Evolutionary conservation across 2,113 vertebrate species (phyloP), one percentile per base, ranked within the genome.

Genomic region (Sinocyclocheilus anophthalmus): DNA sequence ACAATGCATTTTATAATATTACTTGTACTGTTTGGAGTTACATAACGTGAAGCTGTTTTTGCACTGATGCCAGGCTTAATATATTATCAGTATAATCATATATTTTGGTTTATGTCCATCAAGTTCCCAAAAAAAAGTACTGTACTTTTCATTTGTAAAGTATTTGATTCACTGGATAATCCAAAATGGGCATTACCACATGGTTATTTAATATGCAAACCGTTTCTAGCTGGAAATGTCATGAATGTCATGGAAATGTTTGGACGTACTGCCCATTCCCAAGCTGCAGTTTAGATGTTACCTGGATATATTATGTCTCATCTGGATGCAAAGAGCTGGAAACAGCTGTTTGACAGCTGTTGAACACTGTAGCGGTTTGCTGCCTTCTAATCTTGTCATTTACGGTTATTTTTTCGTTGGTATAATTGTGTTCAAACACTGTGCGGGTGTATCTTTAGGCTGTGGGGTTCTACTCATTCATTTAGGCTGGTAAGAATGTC

Each of bases 301-400:
- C 67, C 67, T 70, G 67, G 3, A 70, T 70, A 33, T 37, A 69
- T 8, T 9, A 3, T 69, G 14, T 37, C 26, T 26, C 53, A 37
- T 37, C 30, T 33, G 65, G 9, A 69, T 3, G 14, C 65, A n/a
- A 20, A 73, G 37, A 42, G 33, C 37, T n/a, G 70, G 45, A 24
- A 2, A 81, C 79, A 81, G 79, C 37, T 81, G 81, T n/a, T 83
- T 33, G 42, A 30, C 81, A 53, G 45, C 81, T 70, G 81, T 69
- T 78, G 24, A 63, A 83, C 48, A 73, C 2, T 0, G 20, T 55
- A 85, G 37, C 42, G 42, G 42, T 42, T 42, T 42, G 42, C 42
- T 42, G 42, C 75, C 65, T 24, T 70, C 4, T 77, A 85, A 67
- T 59, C 6, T 59, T 33, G 65, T 42, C 7, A 6, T 20, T 78